Conservation (phyloP, 2,888 invertebrate genomes). For the Galerucella nymphaeae region DNA sequence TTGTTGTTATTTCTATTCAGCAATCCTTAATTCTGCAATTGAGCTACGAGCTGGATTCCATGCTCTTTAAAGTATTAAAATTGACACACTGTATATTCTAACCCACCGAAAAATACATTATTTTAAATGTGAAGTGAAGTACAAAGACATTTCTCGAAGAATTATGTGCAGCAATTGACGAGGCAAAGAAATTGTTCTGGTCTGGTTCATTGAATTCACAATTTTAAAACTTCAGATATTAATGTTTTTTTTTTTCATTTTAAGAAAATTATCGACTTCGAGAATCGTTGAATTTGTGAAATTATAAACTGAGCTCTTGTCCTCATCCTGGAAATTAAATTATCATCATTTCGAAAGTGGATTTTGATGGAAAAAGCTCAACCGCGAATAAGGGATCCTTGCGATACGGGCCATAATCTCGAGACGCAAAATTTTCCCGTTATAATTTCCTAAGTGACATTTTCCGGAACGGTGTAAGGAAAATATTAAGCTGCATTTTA, state of each 20-base stretch:
- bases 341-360: slow-evolving; percentile 28
- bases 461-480: not conserved
- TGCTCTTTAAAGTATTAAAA: too few species aligned
- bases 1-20: too few species aligned
- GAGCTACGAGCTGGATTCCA: too few species aligned
- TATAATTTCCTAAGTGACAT: slow-evolving; percentile 8
- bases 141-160: too few species aligned
- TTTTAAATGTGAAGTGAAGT: too few species aligned
- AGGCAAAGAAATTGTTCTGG: not conserved
- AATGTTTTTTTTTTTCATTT: not conserved
- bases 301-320: slow-evolving; percentile 21
- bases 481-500: not conserved
- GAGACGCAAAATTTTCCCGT: slow-evolving; percentile 16
- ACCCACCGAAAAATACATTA: too few species aligned
- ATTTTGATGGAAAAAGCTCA: slow-evolving; percentile 24
- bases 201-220: too few species aligned
- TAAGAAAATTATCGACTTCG: not conserved
- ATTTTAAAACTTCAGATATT: slow-evolving; percentile 1
- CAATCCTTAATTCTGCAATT: too few species aligned
- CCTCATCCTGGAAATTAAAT: slow-evolving; percentile 23
- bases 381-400: slow-evolving; percentile 6
- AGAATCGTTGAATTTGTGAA: slow-evolving; percentile 8
- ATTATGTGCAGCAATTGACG: too few species aligned
- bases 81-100: too few species aligned
- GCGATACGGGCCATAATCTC: slow-evolving; percentile 28